A percentile compares a stretch with the other conserved stretches of the same genome.
These are phyloP conservation scores for Micromesistius poutassou DNA, from an alignment of 2,797 vertebrate species.

Conservation along the genomic window DNA sequence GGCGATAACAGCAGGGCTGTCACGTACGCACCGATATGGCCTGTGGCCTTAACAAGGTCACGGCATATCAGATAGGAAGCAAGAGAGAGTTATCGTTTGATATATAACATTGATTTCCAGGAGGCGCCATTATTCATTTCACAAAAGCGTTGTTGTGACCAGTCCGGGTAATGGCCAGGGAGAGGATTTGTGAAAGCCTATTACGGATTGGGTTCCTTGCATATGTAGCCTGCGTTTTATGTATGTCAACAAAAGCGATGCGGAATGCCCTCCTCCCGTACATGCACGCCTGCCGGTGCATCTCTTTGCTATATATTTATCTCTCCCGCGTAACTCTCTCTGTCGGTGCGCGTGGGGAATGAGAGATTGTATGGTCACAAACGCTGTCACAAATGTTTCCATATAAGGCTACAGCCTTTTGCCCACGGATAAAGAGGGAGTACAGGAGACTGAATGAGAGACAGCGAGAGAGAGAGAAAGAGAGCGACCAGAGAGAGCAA, in stretches of 20 bases:
- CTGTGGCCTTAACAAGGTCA: conserved; percentile 24
- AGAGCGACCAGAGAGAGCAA: neutral
- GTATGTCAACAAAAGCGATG: conserved; percentile 30
- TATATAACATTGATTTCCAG: neutral
- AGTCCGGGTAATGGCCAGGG: conserved; percentile 39
- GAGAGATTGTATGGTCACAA: conserved; percentile 35
- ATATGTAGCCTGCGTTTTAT: conserved; percentile 35
- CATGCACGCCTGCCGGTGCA: conserved; percentile 31
- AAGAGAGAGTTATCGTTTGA: neutral
- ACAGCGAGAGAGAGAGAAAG: conserved; percentile 9
- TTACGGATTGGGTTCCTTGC: conserved; percentile 29
- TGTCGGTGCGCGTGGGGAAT: conserved; percentile 6
- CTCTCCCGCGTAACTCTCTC: conserved; percentile 7
- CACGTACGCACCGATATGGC: conserved; percentile 15
- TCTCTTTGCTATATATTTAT: conserved; percentile 16
- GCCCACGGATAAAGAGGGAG: conserved; percentile 50
- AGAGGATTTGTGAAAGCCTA: conserved; percentile 43
- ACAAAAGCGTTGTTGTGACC: conserved; percentile 20
- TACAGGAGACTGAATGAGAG: conserved; percentile 42
- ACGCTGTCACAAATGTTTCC: conserved; percentile 57
- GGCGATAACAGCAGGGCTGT: conserved; percentile 33
- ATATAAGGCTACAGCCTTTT: conserved; percentile 68
- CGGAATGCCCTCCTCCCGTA: conserved; percentile 42
- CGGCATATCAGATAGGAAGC: conserved; percentile 4
- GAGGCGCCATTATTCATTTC: neutral